Conservation (phyloP, 1,140 invertebrate species). For the Mya arenaria region DNA sequence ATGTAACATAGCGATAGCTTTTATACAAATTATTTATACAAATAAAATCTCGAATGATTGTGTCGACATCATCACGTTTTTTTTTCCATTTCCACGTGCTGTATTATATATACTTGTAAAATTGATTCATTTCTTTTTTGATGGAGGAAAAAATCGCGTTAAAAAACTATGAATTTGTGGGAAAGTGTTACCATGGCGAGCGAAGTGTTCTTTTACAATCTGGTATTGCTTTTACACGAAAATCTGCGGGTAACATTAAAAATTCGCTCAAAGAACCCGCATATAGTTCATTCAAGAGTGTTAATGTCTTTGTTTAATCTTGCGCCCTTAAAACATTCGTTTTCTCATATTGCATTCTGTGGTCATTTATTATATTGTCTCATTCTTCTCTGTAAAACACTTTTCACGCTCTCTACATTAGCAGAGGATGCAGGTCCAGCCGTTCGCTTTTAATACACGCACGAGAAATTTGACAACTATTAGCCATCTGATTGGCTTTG, state of each 20-base stretch:
- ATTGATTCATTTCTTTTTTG: too few species aligned
- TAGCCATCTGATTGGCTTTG: conserved; percentile 1
- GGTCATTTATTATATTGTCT: background rate
- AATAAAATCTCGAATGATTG: too few species aligned
- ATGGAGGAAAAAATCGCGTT: too few species aligned
- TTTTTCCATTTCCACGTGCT: too few species aligned
- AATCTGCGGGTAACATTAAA: conserved; percentile 15
- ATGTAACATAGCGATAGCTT: too few species aligned
- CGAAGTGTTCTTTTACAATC: too few species aligned
- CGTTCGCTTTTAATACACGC: background rate
- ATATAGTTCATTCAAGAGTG: background rate
- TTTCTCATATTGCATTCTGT: background rate
- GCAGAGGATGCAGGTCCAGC: conserved; percentile 10
- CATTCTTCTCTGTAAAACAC: background rate
- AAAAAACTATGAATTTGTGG: too few species aligned
- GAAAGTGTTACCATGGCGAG: too few species aligned
- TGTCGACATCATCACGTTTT: too few species aligned
- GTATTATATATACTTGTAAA: too few species aligned
- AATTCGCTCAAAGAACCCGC: background rate
- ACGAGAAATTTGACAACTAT: conserved; percentile 28
- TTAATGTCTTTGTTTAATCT: conserved; percentile 40
- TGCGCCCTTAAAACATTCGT: background rate
- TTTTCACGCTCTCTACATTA: background rate
- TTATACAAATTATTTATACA: too few species aligned
- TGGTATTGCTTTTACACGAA: too few species aligned